Base-by-base conservation (phyloP, 2,888 invertebrate species). In the Cephus runcator region DNA sequence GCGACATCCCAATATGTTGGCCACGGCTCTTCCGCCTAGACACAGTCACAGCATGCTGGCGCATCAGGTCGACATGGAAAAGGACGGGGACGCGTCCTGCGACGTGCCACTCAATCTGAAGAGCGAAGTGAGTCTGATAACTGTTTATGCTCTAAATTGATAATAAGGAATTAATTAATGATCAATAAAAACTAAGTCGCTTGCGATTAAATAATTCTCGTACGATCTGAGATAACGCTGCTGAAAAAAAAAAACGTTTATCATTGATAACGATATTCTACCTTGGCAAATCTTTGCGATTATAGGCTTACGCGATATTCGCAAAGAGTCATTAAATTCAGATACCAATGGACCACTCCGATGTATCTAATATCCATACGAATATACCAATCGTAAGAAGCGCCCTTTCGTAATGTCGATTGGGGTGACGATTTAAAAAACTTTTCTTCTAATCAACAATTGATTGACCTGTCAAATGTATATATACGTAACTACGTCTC, bases 31-130 rank as follows among this genome's bases (percentile, higher is more conserved):
- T 83, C 91, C 91, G 81, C 88, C 89, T 69, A 88, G 91, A 86
- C 91, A 91, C 87, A 90, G 91, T 86, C 87, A 88, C 87, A 88
- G 85, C 85, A 88, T 90, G 88, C 86, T 91, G 86, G 89, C 90
- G 83, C 90, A 91, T 85, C 89, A 90, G 83, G 87, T 90, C 83
- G 91, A 91, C 86, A 87, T 85, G 79, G 90, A 90, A 84, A 81
- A 86, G 73, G 90, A 90, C 82, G 86, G 88, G 87, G 91, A 91
- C 85, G 89, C 84, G 78, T 87, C 91, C 83, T 91, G 89, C 87
- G 91, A 92, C 83, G 88, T 91, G 79, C 92, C 92, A 82, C 87
- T 92, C 85, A 92, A 92, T 84, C 88, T 92, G 81, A 92, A 92
- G 87, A 91, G 90, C 86, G 92, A 92, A 91, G 92, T 92, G 84